Conservation (phyloP, 2,888 invertebrate species). For the Tridacna gigas region DNA sequence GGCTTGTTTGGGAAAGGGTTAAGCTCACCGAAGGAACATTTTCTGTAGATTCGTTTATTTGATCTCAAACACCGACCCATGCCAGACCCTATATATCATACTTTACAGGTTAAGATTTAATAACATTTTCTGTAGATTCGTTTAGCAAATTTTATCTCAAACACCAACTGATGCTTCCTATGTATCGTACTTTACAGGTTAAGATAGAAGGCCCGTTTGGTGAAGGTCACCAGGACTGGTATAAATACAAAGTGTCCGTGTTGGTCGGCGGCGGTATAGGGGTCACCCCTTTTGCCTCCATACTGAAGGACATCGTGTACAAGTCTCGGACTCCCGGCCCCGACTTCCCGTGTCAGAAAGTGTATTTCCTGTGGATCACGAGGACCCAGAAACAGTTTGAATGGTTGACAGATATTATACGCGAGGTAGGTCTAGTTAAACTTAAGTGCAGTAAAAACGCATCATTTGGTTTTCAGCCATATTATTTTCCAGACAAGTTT, state of each 20-base stretch:
- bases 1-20: too few relatives aligned
- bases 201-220: constrained; percentile 89
- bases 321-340: constrained; percentile 71
- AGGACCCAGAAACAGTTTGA: constrained; percentile 89
- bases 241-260: constrained; percentile 87
- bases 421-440: constrained; percentile 84
- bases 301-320: constrained; percentile 88
- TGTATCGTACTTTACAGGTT: constrained; percentile 74
- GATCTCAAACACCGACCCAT: too few relatives aligned
- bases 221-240: constrained; percentile 89
- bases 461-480: too few relatives aligned
- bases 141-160: too few relatives aligned
- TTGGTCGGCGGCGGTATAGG: constrained; percentile 89
- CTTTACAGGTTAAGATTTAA: too few relatives aligned
- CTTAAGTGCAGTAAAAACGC: too few relatives aligned
- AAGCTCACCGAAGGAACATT: too few relatives aligned
- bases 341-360: constrained; percentile 84
- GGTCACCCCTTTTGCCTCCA: constrained; percentile 89
- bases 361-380: constrained; percentile 89
- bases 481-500: too few relatives aligned
- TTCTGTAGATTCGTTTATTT: too few relatives aligned
- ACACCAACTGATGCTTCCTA: too few relatives aligned
- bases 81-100: too few relatives aligned
- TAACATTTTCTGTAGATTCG: too few relatives aligned
- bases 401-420: constrained; percentile 88